Conservation (phyloP, 2,113 vertebrate species). For the Chauna torquata region DNA sequence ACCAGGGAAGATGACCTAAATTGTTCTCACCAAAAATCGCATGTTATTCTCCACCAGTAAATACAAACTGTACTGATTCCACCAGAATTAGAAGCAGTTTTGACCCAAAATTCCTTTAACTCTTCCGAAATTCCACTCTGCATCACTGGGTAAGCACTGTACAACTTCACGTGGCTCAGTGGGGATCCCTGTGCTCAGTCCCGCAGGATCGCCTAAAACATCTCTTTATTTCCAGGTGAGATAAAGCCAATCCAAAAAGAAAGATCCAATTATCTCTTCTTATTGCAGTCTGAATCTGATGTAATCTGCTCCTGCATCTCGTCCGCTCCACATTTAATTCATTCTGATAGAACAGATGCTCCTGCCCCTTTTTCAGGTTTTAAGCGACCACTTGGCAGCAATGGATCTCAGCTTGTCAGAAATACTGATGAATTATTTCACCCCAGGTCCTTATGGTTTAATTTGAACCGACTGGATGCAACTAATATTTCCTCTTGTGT, state of each 20-base stretch:
- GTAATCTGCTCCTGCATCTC: not conserved
- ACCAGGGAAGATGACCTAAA: not conserved
- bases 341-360: fast-evolving
- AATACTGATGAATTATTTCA: not conserved
- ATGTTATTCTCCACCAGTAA: fast-evolving
- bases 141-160: fast-evolving
- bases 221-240: not conserved
- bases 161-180: not conserved
- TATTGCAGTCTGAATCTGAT: not conserved
- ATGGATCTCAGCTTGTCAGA: not conserved
- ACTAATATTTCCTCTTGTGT: fast-evolving
- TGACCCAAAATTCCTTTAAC: not conserved
- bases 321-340: not conserved
- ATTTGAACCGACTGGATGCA: not conserved
- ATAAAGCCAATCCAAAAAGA: not conserved
- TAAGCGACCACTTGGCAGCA: not conserved
- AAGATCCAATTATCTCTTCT: not conserved
- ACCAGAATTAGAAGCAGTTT: not conserved
- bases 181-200: not conserved
- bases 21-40: not conserved
- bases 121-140: not conserved
- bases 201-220: not conserved
- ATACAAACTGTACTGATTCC: not conserved
- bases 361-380: fast-evolving
- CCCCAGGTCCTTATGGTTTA: not conserved